Base-by-base conservation (phyloP, 2,797 vertebrate species). In the Megalops cyprinoides region DNA sequence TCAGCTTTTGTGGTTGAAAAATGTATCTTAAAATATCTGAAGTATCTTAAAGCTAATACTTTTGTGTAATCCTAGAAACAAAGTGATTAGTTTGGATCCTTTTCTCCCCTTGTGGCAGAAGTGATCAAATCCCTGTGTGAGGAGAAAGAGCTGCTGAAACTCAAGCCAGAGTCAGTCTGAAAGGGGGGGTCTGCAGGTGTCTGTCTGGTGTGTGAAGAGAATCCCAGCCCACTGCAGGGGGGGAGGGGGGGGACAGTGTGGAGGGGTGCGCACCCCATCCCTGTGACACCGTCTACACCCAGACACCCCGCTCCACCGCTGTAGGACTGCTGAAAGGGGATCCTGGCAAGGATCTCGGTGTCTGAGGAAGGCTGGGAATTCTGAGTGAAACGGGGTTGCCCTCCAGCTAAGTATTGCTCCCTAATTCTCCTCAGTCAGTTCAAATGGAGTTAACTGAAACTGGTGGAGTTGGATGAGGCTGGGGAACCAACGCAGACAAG, bases 291-390 rank as follows among this genome's bases (percentile, higher is more conserved):
- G 74, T 81, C 80, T 77, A 31, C 74, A 69, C 60, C 20, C 28
- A 76, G 60, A 25, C 62, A 46, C 37, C 5, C 2, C 39, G 67
- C 51, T 28, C 3, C 15, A 37, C 39, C 31, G 25, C 49, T 31
- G 28, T 80, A 77, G 84, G 80, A 77, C 81, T 79, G 78, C 83
- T 84, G 85, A 86, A 87, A 89, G 73, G 81, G 56, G 86, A 91
- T 85, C 85, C 81, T 4, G 76, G 76, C 83, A 14, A 79, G 28
- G 46, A 10, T 65, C 5, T 55, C 44, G 44, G 65, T 51, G 23
- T 48, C 48, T 53, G 15, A 28, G 20, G 25, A 15, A 46, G 20
- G 8, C 15, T 42, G 1, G 6, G 25, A 18, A 25, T 28, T 31
- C 49, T 48, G 10, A 60, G 60, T 18, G 34, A 34, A 37, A 55